phyloP scores from a whole-genome alignment of 2,113 vertebrate genomes.

The Limanda limanda region DNA sequence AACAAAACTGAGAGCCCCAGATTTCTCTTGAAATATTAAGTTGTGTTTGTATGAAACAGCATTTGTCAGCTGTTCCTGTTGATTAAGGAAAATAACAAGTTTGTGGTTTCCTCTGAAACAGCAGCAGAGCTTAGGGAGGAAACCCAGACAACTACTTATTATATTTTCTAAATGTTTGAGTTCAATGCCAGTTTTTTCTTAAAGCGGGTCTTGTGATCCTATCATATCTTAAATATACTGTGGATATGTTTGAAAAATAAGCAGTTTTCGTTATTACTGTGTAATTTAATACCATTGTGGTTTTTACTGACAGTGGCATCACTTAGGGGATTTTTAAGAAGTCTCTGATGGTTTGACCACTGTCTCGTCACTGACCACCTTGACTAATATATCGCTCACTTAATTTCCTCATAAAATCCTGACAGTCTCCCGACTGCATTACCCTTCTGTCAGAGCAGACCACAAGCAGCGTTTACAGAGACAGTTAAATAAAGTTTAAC shows the following conservation, averaged over 20 bases:
- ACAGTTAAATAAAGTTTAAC: not conserved
- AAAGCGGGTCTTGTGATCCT: not conserved
- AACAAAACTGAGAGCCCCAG: slow-evolving; percentile 31
- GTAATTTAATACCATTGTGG: not conserved
- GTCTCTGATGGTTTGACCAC: slow-evolving; percentile 30
- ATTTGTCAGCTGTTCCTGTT: not conserved
- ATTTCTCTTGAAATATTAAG: not conserved
- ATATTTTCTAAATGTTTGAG: not conserved
- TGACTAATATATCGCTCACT: slow-evolving; percentile 45
- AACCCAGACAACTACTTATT: slow-evolving; percentile 1
- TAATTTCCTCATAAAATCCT: slow-evolving; percentile 41
- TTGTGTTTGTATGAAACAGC: not conserved
- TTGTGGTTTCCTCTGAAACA: slow-evolving; percentile 29
- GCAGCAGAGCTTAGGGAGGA: not conserved
- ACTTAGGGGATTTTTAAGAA: slow-evolving; percentile 19
- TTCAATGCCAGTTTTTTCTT: not conserved
- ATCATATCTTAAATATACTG: not conserved
- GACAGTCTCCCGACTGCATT: not conserved
- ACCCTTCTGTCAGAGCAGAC: slow-evolving; percentile 11
- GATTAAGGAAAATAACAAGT: slow-evolving; percentile 1
- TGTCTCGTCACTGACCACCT: slow-evolving; percentile 32
- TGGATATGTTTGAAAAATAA: not conserved
- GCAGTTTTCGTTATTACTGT: not conserved
- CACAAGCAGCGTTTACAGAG: not conserved
- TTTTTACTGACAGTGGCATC: slow-evolving; percentile 16